These are phyloP conservation scores for Drosophila ogumai DNA, from an alignment of 1,140 invertebrate genomes.

Conservation along the genomic window DNA sequence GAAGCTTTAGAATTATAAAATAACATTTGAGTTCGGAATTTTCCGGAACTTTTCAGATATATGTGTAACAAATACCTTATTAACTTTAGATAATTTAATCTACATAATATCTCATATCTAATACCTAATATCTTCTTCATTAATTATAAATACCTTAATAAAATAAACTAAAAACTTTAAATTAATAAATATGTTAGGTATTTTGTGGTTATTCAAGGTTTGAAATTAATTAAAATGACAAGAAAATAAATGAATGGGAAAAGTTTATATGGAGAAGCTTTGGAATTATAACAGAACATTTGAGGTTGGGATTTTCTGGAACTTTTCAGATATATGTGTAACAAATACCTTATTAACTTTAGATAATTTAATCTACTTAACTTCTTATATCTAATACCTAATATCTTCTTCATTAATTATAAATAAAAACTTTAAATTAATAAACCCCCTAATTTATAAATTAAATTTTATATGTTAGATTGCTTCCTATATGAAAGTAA, in stretches of 20 bases:
- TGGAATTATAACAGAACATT: too few relatives aligned
- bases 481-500: not conserved
- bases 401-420: too few relatives aligned
- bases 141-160: not conserved
- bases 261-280: not conserved
- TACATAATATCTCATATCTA: not conserved
- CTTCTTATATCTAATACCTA: too few relatives aligned
- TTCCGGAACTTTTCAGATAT: too few relatives aligned
- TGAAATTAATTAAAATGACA: too few relatives aligned
- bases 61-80: too few relatives aligned
- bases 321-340: too few relatives aligned
- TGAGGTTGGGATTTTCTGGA: not conserved
- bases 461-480: not conserved
- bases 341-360: too few relatives aligned
- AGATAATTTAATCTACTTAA: too few relatives aligned
- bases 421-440: too few relatives aligned
- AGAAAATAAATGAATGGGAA: fast-evolving
- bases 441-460: not conserved
- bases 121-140: fast-evolving
- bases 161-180: not conserved
- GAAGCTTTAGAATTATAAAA: not conserved
- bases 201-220: not conserved
- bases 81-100: not conserved
- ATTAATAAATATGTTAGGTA: not conserved
- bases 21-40: not conserved